Evolutionary conservation across 2,113 vertebrate genomes (phyloP), one percentile per base, ranked within the genome.

Genomic region (Protobothrops mucrosquamatus): DNA sequence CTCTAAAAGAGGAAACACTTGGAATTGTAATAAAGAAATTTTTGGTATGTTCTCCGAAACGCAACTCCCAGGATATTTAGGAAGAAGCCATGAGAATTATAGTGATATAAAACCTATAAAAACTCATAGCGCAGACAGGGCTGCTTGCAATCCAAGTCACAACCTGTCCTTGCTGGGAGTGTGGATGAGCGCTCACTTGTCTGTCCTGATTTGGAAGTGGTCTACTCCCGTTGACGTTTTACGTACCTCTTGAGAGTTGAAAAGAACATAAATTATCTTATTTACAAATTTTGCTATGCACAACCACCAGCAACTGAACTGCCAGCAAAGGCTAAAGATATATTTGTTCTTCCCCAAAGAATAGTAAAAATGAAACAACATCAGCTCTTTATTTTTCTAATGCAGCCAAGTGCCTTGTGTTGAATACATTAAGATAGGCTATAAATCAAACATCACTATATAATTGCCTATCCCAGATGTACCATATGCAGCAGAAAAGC

Each of bases 171-270:
- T 93, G 54, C 93, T 94, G 56, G 92, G 92, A 90, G 48, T 64
- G 91, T 85, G 64, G 54, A 56, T 92, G 92, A 95, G 92, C 89
- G 74, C 24, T 46, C 93, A 91, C 74, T 89, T 24, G 8, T 85
- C 94, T 95, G 54, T 14, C 20, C 39, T 93, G 87, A 89, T 93
- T 64, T 92, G 88, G 69, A 91, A 95, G 92, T 92, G 92, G 88
- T 93, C 46, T 92, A 88, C 93, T 93, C 91, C 91, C 43, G 56
- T 87, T 85, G 87, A 54, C 14, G 52, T 87, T 95, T 94, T 92
- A 94, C 94, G 92, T 92, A 54, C 94, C 88, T 81, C 91, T 93
- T n/a, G 93, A 94, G 92, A 93, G 14, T 93, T 93, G 94, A 91
- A 88, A 85, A 90, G 64, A 85, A 9, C 90, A 81, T 93, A 87